Percentiles rank a stretch among this genome's conserved stretches.
These are phyloP conservation scores for Drosophila crucigera DNA, from an alignment of 2,888 invertebrate genomes.

Conservation along the genomic window DNA sequence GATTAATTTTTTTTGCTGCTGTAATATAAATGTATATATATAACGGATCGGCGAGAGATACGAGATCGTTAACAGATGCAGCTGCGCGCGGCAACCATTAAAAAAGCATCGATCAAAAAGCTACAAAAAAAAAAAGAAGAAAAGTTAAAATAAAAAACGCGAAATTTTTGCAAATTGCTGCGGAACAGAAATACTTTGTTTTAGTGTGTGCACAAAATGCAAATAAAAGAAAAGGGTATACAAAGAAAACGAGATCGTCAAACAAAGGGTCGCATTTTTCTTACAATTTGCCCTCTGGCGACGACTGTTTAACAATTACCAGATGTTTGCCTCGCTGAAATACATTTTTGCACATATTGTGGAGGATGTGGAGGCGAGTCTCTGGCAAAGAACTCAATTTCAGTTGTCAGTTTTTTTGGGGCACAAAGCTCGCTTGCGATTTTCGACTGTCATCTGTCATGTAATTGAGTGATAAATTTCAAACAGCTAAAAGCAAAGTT, in stretches of 20 bases:
- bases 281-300: slow-evolving; percentile 47
- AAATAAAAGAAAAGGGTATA: slow-evolving; percentile 4
- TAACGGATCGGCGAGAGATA: slow-evolving; percentile 12
- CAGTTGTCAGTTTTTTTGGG: slow-evolving; percentile 26
- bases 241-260: slow-evolving; percentile 32
- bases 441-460: slow-evolving; percentile 65
- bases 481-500: slow-evolving; percentile 33
- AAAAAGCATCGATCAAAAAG: slow-evolving; percentile 75
- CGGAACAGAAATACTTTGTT: slow-evolving; percentile 8
- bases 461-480: slow-evolving; percentile 76
- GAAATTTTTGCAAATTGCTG: slow-evolving; percentile 61
- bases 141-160: slow-evolving; percentile 15
- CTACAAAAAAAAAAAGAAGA: slow-evolving; percentile 17
- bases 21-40: neutral
- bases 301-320: slow-evolving; percentile 80
- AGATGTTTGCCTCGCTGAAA: slow-evolving; percentile 72
- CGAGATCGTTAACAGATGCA: slow-evolving; percentile 51
- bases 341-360: slow-evolving; percentile 43
- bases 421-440: slow-evolving; percentile 8
- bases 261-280: slow-evolving; percentile 78
- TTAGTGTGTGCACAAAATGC: neutral
- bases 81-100: slow-evolving; percentile 60
- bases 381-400: slow-evolving; percentile 32
- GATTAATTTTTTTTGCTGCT: neutral
- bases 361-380: slow-evolving; percentile 5